Base-by-base conservation (phyloP, 2,888 invertebrate species). In the Alloscopus bannaensis region DNA sequence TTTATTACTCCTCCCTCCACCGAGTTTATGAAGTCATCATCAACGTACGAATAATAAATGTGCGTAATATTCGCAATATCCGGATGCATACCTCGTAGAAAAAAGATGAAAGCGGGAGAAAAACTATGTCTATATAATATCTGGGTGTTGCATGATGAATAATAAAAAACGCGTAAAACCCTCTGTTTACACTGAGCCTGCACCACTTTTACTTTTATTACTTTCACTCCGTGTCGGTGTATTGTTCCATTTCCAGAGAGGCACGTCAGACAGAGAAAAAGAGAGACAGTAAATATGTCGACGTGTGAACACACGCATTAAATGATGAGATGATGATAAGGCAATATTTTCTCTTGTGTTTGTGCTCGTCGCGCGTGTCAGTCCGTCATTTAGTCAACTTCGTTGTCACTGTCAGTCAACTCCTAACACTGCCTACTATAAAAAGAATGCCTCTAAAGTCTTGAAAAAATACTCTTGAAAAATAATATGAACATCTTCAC, bases 371-470 rank as follows among this genome's bases (percentile, higher is more conserved):
- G n/a, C n/a, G n/a, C 20, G 59, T 59, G 31, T 59, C 59, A 59
- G 31, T 29, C 59, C 59, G 59, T 59, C 59, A 59, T 59, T 59
- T 59, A 59, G 59, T 59, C 59, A 59, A 59, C 31, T 18, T 59
- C n/a, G 31, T 59, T 59, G 59, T 59, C 59, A 59, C n/a, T 59
- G 59, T 59, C 59, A 59, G 59, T 59, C 59, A 31, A 59, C 59
- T 59, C 31, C n/a, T n/a, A 59, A 59, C 59, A 59, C 52, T n/a
- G n/a, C n/a, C n/a, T n/a, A n/a, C n/a, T n/a, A 36, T 36, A 36
- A 36, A 36, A 36, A 36, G 36, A 36, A 36, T 8, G 36, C 8
- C 36, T 36, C 6, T 8, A 36, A 36, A 36, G 13, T 36, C 8
- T 36, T 8, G 6, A 36, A 8, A 36, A 36, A 36, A 36, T 8